A percentile compares a stretch with the other conserved stretches of the same genome.
Evolutionary conservation across 2,797 vertebrate species (phyloP).

Genomic region (Siniperca scherzeri): DNA sequence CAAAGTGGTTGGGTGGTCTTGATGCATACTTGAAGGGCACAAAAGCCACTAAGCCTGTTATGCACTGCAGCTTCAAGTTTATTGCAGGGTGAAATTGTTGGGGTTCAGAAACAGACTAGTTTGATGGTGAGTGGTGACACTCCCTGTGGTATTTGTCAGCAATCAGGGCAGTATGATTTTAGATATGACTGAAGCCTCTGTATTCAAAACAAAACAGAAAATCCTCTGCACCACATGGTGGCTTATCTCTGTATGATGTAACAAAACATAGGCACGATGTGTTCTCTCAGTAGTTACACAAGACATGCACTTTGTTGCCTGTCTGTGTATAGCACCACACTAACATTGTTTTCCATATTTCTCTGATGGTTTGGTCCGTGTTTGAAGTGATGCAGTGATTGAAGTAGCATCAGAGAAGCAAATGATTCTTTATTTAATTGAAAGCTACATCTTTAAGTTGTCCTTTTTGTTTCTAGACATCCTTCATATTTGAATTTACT

Average conservation of each 20-base stretch:
- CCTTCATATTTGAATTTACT: constrained; percentile 14
- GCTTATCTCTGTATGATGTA: constrained; percentile 72
- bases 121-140: constrained; percentile 50
- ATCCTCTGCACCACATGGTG: constrained; percentile 60
- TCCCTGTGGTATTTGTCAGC: constrained; percentile 59
- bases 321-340: constrained; percentile 22
- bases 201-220: constrained; percentile 74
- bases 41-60: constrained; percentile 43
- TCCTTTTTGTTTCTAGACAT: constrained; percentile 3
- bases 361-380: neutral
- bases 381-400: constrained; percentile 7
- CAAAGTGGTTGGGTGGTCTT: constrained; percentile 54
- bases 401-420: constrained; percentile 38
- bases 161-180: constrained; percentile 44
- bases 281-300: constrained; percentile 53
- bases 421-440: constrained; percentile 31
- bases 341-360: constrained; percentile 27
- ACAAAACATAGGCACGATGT: constrained; percentile 53
- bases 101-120: constrained; percentile 43
- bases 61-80: constrained; percentile 41
- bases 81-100: constrained; percentile 50
- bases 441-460: neutral
- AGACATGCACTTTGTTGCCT: constrained; percentile 40
- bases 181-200: constrained; percentile 65
- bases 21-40: constrained; percentile 37